A percentile compares a stretch with the other conserved stretches of the same genome.
phyloP scores from a whole-genome alignment of 1,140 invertebrate genomes.

The Potamilus streckersoni region DNA sequence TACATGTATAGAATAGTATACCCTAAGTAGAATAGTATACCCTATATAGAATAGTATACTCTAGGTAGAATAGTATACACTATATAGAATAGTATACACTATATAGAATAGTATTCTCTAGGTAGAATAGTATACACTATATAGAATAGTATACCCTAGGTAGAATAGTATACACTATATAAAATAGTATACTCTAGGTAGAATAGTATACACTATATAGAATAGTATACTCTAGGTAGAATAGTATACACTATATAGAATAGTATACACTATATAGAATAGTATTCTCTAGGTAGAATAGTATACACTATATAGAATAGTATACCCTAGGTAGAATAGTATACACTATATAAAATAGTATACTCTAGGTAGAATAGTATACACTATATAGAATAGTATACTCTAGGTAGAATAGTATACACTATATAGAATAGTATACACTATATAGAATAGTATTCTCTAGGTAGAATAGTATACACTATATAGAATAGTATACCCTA shows the following conservation, averaged over 20 bases:
- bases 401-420: constrained; percentile 44
- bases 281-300: constrained; percentile 27
- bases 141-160: constrained; percentile 56
- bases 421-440: constrained; percentile 60
- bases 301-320: constrained; percentile 67
- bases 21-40: constrained; percentile 63
- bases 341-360: constrained; percentile 66
- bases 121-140: constrained; percentile 64
- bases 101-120: constrained; percentile 54
- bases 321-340: constrained; percentile 8
- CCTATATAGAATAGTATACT: too few species aligned
- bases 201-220: constrained; percentile 42
- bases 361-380: constrained; percentile 22
- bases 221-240: constrained; percentile 62
- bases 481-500: constrained; percentile 55
- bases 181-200: constrained; percentile 60
- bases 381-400: constrained; percentile 65
- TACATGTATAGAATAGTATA: constrained; percentile 39
- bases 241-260: constrained; percentile 39
- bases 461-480: constrained; percentile 52
- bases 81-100: constrained; percentile 56
- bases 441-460: too few species aligned
- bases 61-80: constrained; percentile 51
- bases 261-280: constrained; percentile 64
- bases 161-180: constrained; percentile 49